Evolutionary conservation across 2,113 vertebrate genomes (phyloP).

Genomic region (Rhipidura dahli): DNA sequence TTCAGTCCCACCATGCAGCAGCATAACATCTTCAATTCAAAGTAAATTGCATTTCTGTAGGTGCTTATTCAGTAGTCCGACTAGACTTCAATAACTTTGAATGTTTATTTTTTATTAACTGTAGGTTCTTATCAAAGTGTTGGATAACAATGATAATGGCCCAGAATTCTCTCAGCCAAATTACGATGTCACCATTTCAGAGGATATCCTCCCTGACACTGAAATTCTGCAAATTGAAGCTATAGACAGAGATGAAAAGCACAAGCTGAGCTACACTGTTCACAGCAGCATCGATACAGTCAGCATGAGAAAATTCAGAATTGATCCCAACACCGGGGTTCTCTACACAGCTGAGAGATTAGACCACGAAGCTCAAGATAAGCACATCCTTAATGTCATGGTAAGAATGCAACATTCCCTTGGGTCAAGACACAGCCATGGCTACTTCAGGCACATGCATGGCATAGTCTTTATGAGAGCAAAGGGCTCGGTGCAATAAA

Average conservation of each 20-base stretch:
- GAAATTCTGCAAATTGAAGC: constrained; percentile 92
- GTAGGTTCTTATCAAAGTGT: constrained; percentile 89
- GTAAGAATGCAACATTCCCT: constrained; percentile 71
- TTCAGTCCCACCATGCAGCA: not conserved
- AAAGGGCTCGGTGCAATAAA: not conserved
- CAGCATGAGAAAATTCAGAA: constrained; percentile 90
- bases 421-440: not conserved
- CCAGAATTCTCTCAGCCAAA: constrained; percentile 90
- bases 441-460: not conserved
- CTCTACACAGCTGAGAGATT: constrained; percentile 87
- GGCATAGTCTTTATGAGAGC: not conserved
- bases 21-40: not conserved
- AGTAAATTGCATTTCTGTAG: not conserved
- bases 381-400: constrained; percentile 92
- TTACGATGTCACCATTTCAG: constrained; percentile 89
- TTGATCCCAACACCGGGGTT: constrained; percentile 84
- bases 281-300: constrained; percentile 89
- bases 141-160: constrained; percentile 95
- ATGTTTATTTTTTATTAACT: constrained; percentile 19
- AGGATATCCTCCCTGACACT: constrained; percentile 88
- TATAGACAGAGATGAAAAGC: constrained; percentile 89
- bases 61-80: not conserved
- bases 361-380: constrained; percentile 90
- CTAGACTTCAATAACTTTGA: not conserved
- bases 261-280: constrained; percentile 87